A percentile compares a stretch with the other conserved stretches of the same genome.
phyloP scores from a whole-genome alignment of 37 sponge, comb jelly and placozoan species.

The Chondrilla cf. caribensis region DNA sequence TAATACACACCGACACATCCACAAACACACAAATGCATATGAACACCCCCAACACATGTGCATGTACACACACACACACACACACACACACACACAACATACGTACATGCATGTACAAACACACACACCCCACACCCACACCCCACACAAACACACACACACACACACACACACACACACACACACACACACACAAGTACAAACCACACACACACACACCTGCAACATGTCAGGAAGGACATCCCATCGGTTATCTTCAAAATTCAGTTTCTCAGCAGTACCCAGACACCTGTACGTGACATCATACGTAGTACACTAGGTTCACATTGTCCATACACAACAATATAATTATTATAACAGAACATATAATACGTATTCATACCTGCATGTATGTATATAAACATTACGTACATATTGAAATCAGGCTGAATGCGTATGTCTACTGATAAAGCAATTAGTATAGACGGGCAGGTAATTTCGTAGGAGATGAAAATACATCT shows the following conservation, averaged over 20 bases:
- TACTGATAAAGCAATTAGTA: no score
- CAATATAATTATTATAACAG: neutral
- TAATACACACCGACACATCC: conserved; percentile 1
- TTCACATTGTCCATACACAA: no score
- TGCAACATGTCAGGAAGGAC: conserved; percentile 82
- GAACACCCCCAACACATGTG: neutral
- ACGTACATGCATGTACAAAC: neutral
- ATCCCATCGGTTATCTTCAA: conserved; percentile 73
- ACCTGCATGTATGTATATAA: neutral
- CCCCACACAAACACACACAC: neutral
- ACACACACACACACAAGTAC: neutral
- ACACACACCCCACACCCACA: neutral
- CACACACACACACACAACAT: neutral
- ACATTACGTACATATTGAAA: no score
- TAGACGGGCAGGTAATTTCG: no score
- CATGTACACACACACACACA: neutral
- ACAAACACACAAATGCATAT: neutral
- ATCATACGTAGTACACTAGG: neutral
- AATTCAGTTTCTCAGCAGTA: conserved; percentile 70
- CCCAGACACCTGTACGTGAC: conserved; percentile 65
- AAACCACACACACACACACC: neutral
- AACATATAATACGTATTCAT: neutral
- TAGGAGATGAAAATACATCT: no score
- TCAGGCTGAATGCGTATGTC: no score
- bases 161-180: neutral